Percentiles rank a stretch among this genome's conserved stretches.
phyloP scores from a whole-genome alignment of 2,888 invertebrate species.

The Rhagophthalmus giganteus region DNA sequence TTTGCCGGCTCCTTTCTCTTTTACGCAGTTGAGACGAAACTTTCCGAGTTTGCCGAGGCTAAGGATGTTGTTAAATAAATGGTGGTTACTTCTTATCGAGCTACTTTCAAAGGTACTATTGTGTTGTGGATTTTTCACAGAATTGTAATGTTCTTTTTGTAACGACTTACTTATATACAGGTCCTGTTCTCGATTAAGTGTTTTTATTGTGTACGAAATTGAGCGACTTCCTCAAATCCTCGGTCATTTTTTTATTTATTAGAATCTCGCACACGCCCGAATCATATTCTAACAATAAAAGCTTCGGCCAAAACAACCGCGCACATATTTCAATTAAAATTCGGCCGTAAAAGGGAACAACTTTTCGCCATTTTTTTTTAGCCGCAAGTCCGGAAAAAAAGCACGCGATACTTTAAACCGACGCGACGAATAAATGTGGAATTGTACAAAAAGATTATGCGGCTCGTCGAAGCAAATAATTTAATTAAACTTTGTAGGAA shows the following conservation, averaged over 20 bases:
- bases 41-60: conserved; percentile 8
- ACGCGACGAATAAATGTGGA: too few relatives aligned
- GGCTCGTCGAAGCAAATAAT: too few relatives aligned
- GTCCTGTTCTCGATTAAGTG: conserved; percentile 26
- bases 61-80: conserved; percentile 26
- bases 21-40: neutral
- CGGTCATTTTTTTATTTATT: too few relatives aligned
- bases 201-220: conserved; percentile 27
- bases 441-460: too few relatives aligned
- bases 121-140: conserved; percentile 27
- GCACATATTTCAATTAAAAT: too few relatives aligned
- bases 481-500: too few relatives aligned
- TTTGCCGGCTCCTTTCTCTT: conserved; percentile 10
- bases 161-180: conserved; percentile 24
- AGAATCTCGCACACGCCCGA: neutral
- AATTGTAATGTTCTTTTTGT: conserved; percentile 29
- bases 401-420: too few relatives aligned
- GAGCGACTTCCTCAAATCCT: too few relatives aligned
- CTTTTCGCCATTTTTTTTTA: too few relatives aligned
- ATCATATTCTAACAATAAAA: neutral
- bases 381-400: too few relatives aligned
- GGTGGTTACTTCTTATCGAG: conserved; percentile 29
- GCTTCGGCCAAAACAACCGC: too few relatives aligned
- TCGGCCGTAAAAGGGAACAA: too few relatives aligned
- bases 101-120: conserved; percentile 22